Evolutionary conservation across 2,113 vertebrate species (phyloP).

Genomic region (Varanus komodoensis): DNA sequence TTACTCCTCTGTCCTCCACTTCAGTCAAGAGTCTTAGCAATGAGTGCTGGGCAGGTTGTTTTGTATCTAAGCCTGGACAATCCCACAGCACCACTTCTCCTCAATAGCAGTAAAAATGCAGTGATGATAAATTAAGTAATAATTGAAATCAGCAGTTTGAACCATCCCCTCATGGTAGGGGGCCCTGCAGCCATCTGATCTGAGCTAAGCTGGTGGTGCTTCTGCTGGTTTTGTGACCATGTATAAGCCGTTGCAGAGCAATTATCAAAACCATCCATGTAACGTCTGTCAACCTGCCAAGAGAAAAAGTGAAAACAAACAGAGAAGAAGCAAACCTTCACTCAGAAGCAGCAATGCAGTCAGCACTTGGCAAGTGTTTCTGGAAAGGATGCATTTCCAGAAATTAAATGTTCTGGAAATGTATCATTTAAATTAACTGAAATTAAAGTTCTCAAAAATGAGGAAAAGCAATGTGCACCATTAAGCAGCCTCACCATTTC

Average conservation of each 20-base stretch:
- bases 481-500: not conserved
- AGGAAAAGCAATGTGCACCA: not conserved
- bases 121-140: too few species aligned
- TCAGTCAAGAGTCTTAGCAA: too few species aligned
- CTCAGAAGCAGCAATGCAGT: not conserved
- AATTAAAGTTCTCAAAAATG: not conserved
- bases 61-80: too few species aligned
- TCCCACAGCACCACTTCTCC: too few species aligned
- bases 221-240: not conserved
- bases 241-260: not conserved
- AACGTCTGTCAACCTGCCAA: rapidly evolving
- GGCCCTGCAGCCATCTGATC: not conserved
- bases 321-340: not conserved
- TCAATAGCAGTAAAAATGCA: too few species aligned
- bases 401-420: too few species aligned
- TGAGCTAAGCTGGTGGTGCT: not conserved
- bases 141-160: too few species aligned
- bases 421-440: not conserved
- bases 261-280: not conserved
- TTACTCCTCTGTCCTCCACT: too few species aligned
- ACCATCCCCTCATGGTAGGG: too few species aligned
- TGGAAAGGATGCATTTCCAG: not conserved
- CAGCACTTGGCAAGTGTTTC: too few species aligned
- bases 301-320: not conserved
- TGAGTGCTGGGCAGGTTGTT: too few species aligned